A percentile compares a stretch with the other conserved stretches of the same genome.
phyloP scores from a whole-genome alignment of 1,140 invertebrate genomes.

The Papilio dardanus region DNA sequence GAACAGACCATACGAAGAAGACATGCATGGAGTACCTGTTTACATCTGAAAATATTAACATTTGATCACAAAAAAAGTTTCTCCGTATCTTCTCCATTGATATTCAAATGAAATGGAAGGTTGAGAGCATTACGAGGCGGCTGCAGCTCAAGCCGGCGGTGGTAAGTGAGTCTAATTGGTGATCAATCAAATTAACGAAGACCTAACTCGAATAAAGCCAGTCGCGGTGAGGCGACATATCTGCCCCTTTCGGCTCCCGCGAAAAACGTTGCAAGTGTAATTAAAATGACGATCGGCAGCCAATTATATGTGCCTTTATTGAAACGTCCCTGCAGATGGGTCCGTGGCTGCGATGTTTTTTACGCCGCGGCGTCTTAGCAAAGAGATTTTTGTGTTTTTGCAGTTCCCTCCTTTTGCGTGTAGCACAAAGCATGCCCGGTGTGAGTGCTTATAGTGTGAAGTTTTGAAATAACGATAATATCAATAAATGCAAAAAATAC shows the following conservation, averaged over 20 bases:
- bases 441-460: conserved; percentile 26
- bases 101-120: conserved; percentile 24
- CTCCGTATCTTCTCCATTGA: not conserved
- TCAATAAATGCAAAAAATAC: no score
- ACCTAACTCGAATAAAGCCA: conserved; percentile 24
- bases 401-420: conserved; percentile 42
- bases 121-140: not conserved
- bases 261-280: conserved; percentile 52
- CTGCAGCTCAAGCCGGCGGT: not conserved
- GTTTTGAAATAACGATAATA: conserved; percentile 5
- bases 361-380: conserved; percentile 50
- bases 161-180: conserved; percentile 33
- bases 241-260: conserved; percentile 31
- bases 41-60: no score
- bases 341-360: conserved; percentile 50
- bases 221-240: conserved; percentile 10
- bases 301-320: conserved; percentile 69
- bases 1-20: no score
- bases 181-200: conserved; percentile 35
- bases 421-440: conserved; percentile 36
- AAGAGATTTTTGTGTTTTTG: conserved; percentile 64
- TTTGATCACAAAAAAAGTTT: not conserved
- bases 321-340: conserved; percentile 61
- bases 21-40: no score
- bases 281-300: conserved; percentile 65